Evolutionary conservation across 2,113 vertebrate species (phyloP).

Genomic region (Formicarius rufipectus): DNA sequence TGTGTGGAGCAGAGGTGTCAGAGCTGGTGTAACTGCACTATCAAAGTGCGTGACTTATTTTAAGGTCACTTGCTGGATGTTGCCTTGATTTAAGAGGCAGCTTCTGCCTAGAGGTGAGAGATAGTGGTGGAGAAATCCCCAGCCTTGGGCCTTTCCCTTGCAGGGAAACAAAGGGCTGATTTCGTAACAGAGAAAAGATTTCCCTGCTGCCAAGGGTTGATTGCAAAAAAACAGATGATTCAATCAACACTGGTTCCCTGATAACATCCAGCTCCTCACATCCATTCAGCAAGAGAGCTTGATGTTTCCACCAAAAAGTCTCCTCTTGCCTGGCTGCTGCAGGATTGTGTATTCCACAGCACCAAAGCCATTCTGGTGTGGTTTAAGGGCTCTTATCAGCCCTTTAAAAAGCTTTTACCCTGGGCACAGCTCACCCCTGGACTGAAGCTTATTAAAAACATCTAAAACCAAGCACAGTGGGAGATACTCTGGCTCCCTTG

Average conservation of each 20-base stretch:
- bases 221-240: not conserved
- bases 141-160: not conserved
- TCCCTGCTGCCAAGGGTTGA: not conserved
- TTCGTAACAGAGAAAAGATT: not conserved
- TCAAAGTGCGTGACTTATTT: rapidly evolving
- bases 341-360: not conserved
- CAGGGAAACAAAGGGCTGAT: not conserved
- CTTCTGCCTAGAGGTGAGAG: not conserved
- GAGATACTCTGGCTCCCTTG: not conserved
- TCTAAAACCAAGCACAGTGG: rapidly evolving
- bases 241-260: rapidly evolving
- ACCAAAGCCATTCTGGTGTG: not conserved
- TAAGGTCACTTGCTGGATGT: not conserved
- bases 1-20: not conserved
- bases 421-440: not conserved
- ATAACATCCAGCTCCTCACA: not conserved
- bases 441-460: not conserved
- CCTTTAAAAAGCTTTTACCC: not conserved
- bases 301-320: not conserved
- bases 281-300: not conserved
- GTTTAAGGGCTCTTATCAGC: not conserved
- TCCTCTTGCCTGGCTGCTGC: not conserved
- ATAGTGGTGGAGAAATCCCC: not conserved
- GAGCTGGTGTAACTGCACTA: not conserved
- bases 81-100: not conserved